Evolutionary conservation across 64 coral and sea anemone species (phyloP), one percentile per base, ranked within the genome.

Genomic region (Actinia tenebrosa): DNA sequence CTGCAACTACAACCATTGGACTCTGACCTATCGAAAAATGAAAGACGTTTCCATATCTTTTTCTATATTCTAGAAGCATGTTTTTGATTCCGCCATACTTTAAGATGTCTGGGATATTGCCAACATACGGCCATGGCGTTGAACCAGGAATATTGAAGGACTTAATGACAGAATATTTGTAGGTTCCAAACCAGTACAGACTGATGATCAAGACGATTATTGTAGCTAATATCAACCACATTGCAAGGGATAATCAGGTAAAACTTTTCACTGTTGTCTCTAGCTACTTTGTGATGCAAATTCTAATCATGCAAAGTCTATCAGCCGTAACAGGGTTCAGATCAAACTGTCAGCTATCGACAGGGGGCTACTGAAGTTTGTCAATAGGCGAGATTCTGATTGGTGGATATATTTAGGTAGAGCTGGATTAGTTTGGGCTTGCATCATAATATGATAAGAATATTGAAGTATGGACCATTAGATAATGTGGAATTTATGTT

Each of bases 71-170:
- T 37, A 91, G 1, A 23, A 94, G 37, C 89, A 88, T 79, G 45
- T 85, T 87, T 3, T 84, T 80, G 10, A 91, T 30, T 5, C 93
- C 86, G 11, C 86, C 89, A 71, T 91, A 91, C 55, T 87, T 86
- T 6, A 16, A 85, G 25, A 90, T 78, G 78, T 94, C 93, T 2
- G 30, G 44, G n/a, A 91, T 89, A 80, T 94, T 94, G 22, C 93
- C 93, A 4, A 91, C 42, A 53, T 88, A 94, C 18, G 93, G 93
- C 89, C 93, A 91, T 3, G 93, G 93, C 45, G 71, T 87, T 30
- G 89, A 56, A 26, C 89, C 93, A 4, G 93, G 93, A 22, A 88
- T 60, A 15, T 84, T 87, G 13, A 94, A 64, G 44, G 83, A 37
- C 5, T 55, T 75, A 9, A 91, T 84, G 44, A 91, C 46, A 1